Evolutionary conservation across 2,888 invertebrate genomes (phyloP).

Genomic region (Synergus laeviventris): DNA sequence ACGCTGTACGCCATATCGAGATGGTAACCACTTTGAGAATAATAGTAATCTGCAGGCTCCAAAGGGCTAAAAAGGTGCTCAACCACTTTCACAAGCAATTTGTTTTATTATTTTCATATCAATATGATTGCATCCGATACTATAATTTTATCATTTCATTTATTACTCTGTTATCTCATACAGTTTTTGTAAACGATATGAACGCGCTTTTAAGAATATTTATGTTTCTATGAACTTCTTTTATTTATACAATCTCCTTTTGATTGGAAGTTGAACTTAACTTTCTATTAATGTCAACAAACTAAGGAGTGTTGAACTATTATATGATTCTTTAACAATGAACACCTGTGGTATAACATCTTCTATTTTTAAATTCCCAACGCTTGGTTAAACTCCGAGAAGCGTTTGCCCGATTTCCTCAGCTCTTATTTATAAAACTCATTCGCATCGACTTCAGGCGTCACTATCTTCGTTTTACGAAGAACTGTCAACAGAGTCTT

Average conservation of each 20-base stretch:
- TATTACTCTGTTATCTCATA: background rate
- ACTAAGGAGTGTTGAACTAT: background rate
- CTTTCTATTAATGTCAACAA: background rate
- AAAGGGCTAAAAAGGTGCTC: conserved; percentile 9
- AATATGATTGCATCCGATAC: background rate
- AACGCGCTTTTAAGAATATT: background rate
- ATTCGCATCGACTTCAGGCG: conserved; percentile 2
- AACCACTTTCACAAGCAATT: conserved; percentile 8
- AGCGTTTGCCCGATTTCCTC: background rate
- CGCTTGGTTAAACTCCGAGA: background rate
- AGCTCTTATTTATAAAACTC: conserved; percentile 1
- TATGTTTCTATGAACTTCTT: background rate
- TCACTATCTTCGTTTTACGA: background rate
- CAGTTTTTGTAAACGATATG: background rate
- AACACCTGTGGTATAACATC: conserved; percentile 3
- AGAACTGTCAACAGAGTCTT: background rate
- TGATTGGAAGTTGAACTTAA: background rate
- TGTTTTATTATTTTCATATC: conserved; percentile 5
- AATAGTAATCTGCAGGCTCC: conserved; percentile 1
- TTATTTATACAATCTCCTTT: background rate
- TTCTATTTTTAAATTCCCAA: conserved; percentile 26
- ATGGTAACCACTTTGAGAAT: conserved; percentile 31
- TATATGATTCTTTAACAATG: conserved; percentile 8
- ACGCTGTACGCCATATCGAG: conserved; percentile 15
- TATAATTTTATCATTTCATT: conserved; percentile 12